phyloP scores from a whole-genome alignment of 1,140 invertebrate species.

The Frieseomelitta varia region DNA sequence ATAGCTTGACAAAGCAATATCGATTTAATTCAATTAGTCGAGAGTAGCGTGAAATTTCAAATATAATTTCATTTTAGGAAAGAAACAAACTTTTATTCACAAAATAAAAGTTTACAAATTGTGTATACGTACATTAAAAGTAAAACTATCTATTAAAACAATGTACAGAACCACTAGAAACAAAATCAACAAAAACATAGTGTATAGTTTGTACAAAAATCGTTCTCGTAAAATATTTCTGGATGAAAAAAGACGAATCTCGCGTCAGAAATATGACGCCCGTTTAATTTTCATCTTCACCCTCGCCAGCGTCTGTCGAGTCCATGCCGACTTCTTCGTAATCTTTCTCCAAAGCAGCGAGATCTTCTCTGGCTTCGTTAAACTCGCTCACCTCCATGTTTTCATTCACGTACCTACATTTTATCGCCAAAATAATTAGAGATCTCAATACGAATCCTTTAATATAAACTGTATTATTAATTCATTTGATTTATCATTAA shows the following conservation, averaged over 20 bases:
- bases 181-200: conserved; percentile 9
- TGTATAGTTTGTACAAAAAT: conserved; percentile 22
- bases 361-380: conserved; percentile 89
- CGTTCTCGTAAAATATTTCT: not conserved
- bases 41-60: too few species aligned
- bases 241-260: too few species aligned
- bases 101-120: conserved; percentile 35
- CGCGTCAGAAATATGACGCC: too few species aligned
- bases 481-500: too few species aligned
- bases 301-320: conserved; percentile 72
- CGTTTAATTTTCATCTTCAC: conserved; percentile 55
- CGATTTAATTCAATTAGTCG: too few species aligned
- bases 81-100: conserved; percentile 13
- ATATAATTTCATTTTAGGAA: not conserved
- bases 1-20: too few species aligned
- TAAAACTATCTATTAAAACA: conserved; percentile 30
- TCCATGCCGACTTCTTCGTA: conserved; percentile 75
- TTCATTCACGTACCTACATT: conserved; percentile 84
- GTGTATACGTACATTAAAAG: conserved; percentile 24
- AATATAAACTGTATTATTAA: too few species aligned
- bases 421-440: not conserved
- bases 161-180: conserved; percentile 35
- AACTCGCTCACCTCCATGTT: conserved; percentile 89
- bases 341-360: conserved; percentile 82
- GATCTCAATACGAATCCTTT: too few species aligned